A percentile compares a stretch with the other conserved stretches of the same genome.
These are phyloP conservation scores for Mustela lutreola DNA, from an alignment of 2,113 vertebrate species.

Conservation along the genomic window DNA sequence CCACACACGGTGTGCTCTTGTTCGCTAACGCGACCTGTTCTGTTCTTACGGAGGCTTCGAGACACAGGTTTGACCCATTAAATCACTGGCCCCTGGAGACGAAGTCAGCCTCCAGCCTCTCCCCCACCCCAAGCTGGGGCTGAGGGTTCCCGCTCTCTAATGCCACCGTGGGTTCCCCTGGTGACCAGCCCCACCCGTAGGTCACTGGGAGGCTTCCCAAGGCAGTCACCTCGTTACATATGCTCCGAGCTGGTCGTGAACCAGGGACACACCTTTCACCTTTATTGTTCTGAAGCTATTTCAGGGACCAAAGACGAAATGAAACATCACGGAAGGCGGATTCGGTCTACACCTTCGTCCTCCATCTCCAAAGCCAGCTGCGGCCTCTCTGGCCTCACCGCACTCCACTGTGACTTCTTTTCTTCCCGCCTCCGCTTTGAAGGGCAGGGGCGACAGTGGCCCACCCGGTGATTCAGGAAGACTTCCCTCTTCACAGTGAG, in stretches of 20 bases:
- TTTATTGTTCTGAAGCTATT: background rate
- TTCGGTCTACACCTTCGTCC: rapidly evolving
- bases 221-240: background rate
- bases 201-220: background rate
- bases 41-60: background rate
- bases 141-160: background rate
- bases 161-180: background rate
- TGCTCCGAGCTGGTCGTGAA: background rate
- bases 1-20: background rate
- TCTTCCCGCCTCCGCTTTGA: background rate
- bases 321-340: background rate
- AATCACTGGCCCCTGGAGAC: background rate
- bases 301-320: background rate
- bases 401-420: background rate
- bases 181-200: background rate
- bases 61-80: background rate
- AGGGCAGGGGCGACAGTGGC: background rate
- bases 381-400: rapidly evolving
- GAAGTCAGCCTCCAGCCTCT: background rate
- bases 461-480: background rate
- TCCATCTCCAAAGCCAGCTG: background rate
- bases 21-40: background rate
- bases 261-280: background rate
- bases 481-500: rapidly evolving
- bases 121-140: background rate